A percentile compares a stretch with the other conserved stretches of the same genome.
phyloP scores from a whole-genome alignment of 2,113 vertebrate species.

The Cyanoramphus novaezelandiae region DNA sequence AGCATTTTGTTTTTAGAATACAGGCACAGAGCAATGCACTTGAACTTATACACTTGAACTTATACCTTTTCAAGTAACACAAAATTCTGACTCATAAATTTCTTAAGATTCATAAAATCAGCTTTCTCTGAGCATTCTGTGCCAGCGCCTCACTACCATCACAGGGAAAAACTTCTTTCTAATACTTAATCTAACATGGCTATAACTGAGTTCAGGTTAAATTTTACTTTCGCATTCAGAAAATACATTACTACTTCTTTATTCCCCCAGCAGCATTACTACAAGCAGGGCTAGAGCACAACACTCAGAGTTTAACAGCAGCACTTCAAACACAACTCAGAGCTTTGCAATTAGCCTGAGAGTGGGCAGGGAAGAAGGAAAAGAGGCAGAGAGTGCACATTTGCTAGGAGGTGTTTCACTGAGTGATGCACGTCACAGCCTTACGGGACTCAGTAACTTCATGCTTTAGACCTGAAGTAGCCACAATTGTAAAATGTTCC shows the following conservation, averaged over 20 bases:
- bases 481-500: background rate
- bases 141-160: too few relatives aligned
- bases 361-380: background rate
- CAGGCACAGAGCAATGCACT: background rate
- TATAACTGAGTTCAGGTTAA: background rate
- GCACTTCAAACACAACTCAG: background rate
- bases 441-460: accelerated
- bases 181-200: too few relatives aligned
- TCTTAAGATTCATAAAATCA: background rate
- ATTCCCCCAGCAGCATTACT: background rate
- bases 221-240: background rate
- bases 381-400: accelerated
- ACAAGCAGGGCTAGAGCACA: background rate
- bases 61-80: background rate
- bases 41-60: background rate
- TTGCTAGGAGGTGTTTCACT: background rate
- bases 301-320: background rate
- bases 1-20: background rate
- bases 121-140: too few relatives aligned
- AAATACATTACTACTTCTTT: background rate
- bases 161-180: too few relatives aligned
- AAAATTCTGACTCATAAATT: background rate
- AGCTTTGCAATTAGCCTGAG: background rate
- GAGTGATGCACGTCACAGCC: background rate
- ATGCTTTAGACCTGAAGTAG: background rate